Evolutionary conservation across 1,140 invertebrate species (phyloP).

Genomic region (Neotoxoptera formosana): DNA sequence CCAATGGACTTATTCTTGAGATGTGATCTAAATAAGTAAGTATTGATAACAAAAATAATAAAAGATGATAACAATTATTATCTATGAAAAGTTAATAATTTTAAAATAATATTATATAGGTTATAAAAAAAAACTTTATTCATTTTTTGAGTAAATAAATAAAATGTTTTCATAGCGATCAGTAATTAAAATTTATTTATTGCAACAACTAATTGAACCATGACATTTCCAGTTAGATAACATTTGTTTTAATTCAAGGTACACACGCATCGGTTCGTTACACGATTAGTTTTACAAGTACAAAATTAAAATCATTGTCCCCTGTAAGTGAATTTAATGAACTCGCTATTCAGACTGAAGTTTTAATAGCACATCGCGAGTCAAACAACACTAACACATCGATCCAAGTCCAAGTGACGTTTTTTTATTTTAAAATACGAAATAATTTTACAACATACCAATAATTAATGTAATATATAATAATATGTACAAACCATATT

Average conservation of each 20-base stretch:
- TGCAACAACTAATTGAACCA: not conserved
- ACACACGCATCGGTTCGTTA: not conserved
- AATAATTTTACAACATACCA: not conserved
- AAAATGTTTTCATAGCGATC: not conserved
- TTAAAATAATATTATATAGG: not conserved
- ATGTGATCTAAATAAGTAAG: not conserved
- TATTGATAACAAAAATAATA: too few species aligned
- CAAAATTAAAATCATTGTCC: not conserved
- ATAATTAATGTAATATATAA: not conserved
- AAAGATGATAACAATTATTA: too few species aligned
- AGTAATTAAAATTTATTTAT: not conserved
- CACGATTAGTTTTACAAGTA: not conserved
- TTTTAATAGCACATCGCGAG: not conserved
- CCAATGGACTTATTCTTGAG: not conserved
- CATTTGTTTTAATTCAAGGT: not conserved
- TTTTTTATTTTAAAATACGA: not conserved
- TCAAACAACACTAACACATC: not conserved
- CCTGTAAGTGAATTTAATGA: constrained; percentile 15
- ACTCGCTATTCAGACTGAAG: not conserved
- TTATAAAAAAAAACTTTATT: not conserved
- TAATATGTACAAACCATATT: too few species aligned
- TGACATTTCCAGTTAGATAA: not conserved
- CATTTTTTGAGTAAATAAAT: not conserved
- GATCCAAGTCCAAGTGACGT: not conserved
- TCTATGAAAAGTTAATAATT: not conserved